A percentile compares a stretch with the other conserved stretches of the same genome.
These are phyloP conservation scores for Peromyscus nudipes DNA, from an alignment of 2,797 vertebrate genomes.

Conservation along the genomic window DNA sequence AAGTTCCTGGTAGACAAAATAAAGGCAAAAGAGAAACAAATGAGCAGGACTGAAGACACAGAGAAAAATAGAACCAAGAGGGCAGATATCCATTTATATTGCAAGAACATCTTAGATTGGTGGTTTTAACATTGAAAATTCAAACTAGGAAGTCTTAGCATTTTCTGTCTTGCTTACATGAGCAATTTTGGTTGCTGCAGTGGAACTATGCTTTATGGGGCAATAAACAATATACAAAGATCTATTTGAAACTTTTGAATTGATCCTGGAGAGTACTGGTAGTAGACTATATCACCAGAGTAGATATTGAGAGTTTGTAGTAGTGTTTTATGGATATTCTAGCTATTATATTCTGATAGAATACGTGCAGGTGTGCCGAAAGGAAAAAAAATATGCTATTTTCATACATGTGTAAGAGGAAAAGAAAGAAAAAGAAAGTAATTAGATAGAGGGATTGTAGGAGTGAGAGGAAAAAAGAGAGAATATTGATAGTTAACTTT, in stretches of 20 bases:
- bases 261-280: too few species aligned
- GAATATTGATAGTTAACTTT: background rate
- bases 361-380: too few species aligned
- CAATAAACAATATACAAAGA: background rate
- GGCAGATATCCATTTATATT: background rate
- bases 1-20: rapidly evolving
- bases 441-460: background rate
- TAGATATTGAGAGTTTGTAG: background rate
- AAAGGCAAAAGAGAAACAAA: background rate
- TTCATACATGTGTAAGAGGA: background rate
- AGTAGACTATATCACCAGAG: background rate
- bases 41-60: rapidly evolving
- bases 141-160: background rate
- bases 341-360: background rate
- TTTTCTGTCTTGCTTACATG: background rate
- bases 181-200: background rate
- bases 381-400: background rate
- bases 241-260: background rate
- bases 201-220: background rate
- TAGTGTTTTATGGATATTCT: background rate
- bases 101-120: too few species aligned
- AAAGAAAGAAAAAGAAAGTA: background rate
- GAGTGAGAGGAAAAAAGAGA: background rate
- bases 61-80: background rate
- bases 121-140: background rate